A percentile compares a stretch with the other conserved stretches of the same genome.
phyloP scores from a whole-genome alignment of 2,888 invertebrate genomes.

The Leptinotarsa peninsularis region DNA sequence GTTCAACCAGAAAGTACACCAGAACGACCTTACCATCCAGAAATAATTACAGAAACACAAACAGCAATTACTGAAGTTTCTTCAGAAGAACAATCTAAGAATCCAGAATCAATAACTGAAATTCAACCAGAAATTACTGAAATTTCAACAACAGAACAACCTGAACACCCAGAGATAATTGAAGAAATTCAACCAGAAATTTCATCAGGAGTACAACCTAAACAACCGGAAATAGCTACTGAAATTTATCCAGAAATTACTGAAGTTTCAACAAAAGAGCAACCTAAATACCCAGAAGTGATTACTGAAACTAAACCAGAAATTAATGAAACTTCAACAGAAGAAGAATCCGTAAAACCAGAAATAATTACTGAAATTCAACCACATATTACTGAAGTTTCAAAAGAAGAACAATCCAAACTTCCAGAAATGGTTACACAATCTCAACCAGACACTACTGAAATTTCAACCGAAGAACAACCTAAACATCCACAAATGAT shows the following conservation, averaged over 20 bases:
- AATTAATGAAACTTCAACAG: not conserved
- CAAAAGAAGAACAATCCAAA: not conserved
- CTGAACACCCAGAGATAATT: not conserved
- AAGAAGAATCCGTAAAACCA: not conserved
- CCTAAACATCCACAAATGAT: no score
- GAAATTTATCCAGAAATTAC: not conserved
- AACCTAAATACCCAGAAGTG: not conserved
- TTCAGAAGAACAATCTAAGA: not conserved
- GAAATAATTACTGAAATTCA: not conserved
- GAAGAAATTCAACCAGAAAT: not conserved
- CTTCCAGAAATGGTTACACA: not conserved
- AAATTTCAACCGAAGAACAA: no score
- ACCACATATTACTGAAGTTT: not conserved
- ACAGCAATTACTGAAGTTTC: not conserved
- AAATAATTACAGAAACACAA: not conserved
- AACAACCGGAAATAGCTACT: not conserved
- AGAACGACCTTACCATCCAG: not conserved
- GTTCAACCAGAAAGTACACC: constrained; percentile 17
- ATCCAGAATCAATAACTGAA: not conserved
- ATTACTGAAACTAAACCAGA: not conserved
- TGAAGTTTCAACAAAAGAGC: not conserved
- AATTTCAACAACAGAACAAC: not conserved
- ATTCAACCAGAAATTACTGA: not conserved
- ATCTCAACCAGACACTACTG: not conserved
- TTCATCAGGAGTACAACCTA: not conserved